phyloP scores from a whole-genome alignment of 2,888 invertebrate species.

The Autographa gamma region DNA sequence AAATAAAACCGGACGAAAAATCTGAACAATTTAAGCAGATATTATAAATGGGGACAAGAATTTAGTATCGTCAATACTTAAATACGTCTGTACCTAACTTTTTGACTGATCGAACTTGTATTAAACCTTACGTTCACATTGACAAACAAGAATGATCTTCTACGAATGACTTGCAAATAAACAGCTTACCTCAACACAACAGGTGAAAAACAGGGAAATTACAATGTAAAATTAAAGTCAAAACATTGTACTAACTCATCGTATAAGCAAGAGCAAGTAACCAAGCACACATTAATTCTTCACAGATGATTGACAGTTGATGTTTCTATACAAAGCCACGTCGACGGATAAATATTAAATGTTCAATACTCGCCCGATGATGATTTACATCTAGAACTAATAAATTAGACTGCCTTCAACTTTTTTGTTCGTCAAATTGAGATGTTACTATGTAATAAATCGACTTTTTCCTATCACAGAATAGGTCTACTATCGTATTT shows the following conservation, averaged over 20 bases:
- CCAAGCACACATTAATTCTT: conserved; percentile 66
- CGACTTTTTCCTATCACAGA: conserved; percentile 19
- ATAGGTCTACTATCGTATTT: not conserved
- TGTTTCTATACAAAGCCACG: conserved; percentile 70
- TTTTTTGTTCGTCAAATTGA: conserved; percentile 49
- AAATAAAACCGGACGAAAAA: too few species aligned
- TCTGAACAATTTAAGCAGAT: too few species aligned
- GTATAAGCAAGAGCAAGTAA: conserved; percentile 50
- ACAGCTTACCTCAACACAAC: not conserved
- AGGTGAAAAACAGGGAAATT: conserved; percentile 28
- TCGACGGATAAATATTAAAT: conserved; percentile 69
- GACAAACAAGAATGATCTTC: not conserved
- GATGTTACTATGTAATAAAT: conserved; percentile 46
- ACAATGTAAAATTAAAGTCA: conserved; percentile 47
- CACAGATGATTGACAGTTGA: conserved; percentile 76
- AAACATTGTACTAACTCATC: conserved; percentile 38
- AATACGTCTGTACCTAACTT: too few species aligned
- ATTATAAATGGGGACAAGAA: too few species aligned
- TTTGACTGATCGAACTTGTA: too few species aligned
- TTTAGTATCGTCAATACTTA: too few species aligned
- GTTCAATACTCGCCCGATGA: conserved; percentile 54
- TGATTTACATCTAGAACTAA: conserved; percentile 54
- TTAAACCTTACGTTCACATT: not conserved
- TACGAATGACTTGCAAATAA: not conserved
- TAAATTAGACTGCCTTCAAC: conserved; percentile 48